Evolutionary conservation across 2,797 vertebrate species (phyloP), one percentile per base, ranked within the genome.

Genomic region (Netta rufina): DNA sequence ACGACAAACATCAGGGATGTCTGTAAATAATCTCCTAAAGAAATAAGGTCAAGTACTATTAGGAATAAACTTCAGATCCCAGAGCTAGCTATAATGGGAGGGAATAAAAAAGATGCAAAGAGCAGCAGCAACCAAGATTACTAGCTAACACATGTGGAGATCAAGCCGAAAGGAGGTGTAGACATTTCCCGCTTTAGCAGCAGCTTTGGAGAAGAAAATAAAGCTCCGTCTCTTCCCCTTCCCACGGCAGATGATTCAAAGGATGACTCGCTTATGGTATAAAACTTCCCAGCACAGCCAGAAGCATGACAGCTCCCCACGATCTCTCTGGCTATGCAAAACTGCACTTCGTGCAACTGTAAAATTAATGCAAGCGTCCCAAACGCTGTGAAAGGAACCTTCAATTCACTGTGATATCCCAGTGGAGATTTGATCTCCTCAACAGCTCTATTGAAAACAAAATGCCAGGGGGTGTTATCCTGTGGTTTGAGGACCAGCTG

Each of bases 111-210:
- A 78, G 54, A 39, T 60, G 66, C 24, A 89, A 75, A 78, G 57
- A 87, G 82, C 60, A 91, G 82, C 69, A 85, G 64, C 66, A 79
- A 53, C 77, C 65, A 30, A 71, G 73, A 78, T 96, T 76, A 85
- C 73, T 30, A 49, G 21, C 66, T 74, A 74, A 77, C 61, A 62
- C 72, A 53, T 87, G 89, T 41, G 87, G 66, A 90, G 71, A 94
- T 79, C 47, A 74, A 95, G 57, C 69, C 53, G 80, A 81, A 89
- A 83, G 88, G 90, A 96, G 72, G 81, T 92, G 92, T 89, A 77
- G 90, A 56, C 28, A 57, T 53, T 90, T 90, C 76, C 81, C 79
- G 20, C 75, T 95, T 87, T 86, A 90, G 88, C 92, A 96, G 56
- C 76, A 91, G 75, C 72, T 86, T 39, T 56, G 38, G 38, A 70